Percentiles rank a stretch among this genome's conserved stretches.
Conservation (phyloP, 2,113 vertebrate species). For the Alectura lathami region DNA sequence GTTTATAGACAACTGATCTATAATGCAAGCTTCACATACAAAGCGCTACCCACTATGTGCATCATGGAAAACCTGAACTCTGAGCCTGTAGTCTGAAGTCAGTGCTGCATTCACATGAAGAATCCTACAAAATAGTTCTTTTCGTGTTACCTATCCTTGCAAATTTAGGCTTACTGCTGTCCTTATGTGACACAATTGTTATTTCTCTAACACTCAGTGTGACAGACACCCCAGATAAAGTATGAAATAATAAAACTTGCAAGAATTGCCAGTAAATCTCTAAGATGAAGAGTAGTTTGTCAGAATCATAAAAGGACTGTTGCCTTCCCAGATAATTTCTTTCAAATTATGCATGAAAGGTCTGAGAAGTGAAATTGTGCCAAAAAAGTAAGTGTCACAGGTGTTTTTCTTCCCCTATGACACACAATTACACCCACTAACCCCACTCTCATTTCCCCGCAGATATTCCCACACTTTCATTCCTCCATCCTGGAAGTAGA, state of each 20-base stretch:
- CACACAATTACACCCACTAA: not conserved
- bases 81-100: not conserved
- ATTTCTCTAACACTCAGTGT: not conserved
- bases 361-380: not conserved
- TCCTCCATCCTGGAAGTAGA: not conserved
- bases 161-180: not conserved
- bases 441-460: not conserved
- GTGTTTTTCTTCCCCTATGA: not conserved
- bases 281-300: not conserved
- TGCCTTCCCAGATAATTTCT: not conserved
- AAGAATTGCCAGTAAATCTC: not conserved
- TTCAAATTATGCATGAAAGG: not conserved
- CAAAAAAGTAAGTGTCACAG: not conserved
- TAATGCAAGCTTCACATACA: not conserved
- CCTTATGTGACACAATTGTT: not conserved
- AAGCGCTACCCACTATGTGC: accelerated
- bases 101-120: not conserved
- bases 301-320: not conserved
- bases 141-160: not conserved
- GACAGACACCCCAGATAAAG: not conserved
- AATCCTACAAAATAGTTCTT: not conserved
- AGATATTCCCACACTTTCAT: not conserved
- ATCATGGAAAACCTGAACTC: not conserved
- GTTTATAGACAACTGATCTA: not conserved
- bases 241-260: not conserved